Conservation (phyloP, 2,888 invertebrate species). For the Rhorus exstirpatorius region DNA sequence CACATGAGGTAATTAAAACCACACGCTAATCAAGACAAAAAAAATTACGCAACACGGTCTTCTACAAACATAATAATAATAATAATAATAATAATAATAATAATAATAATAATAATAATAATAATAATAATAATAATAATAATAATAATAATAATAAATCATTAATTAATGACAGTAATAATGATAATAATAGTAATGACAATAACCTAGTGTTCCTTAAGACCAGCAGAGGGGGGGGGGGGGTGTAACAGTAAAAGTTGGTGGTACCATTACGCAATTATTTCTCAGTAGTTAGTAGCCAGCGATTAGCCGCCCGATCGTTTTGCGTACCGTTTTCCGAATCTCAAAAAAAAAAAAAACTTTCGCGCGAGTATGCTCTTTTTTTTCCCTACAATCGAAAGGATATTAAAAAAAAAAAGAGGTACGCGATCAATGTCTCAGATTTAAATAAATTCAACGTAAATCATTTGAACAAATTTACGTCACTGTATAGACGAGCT, state of each 20-base stretch:
- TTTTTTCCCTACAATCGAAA: constrained; percentile 9
- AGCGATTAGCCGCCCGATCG: constrained; percentile 68
- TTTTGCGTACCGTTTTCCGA: constrained; percentile 68
- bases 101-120: constrained; percentile 72
- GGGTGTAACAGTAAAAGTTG: constrained; percentile 69
- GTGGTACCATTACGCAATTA: constrained; percentile 65
- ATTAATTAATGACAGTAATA: constrained; percentile 64
- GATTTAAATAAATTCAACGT: constrained; percentile 70
- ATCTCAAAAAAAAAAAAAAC: constrained; percentile 65
- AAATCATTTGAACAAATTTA: constrained; percentile 69
- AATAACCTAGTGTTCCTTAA: constrained; percentile 72
- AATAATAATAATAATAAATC: constrained; percentile 75
- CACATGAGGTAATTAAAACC: constrained; percentile 82
- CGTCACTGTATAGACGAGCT: constrained; percentile 48
- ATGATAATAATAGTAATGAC: constrained; percentile 75
- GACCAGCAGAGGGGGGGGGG: constrained; percentile 61
- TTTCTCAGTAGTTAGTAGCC: constrained; percentile 69
- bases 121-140: constrained; percentile 73
- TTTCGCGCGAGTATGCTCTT: constrained; percentile 36
- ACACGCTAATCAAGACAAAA: constrained; percentile 76
- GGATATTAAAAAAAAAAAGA: constrained; percentile 23
- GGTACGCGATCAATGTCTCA: constrained; percentile 69
- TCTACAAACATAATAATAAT: constrained; percentile 71
- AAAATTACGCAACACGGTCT: constrained; percentile 75
- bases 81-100: constrained; percentile 62